Evolutionary conservation across 2,113 vertebrate genomes (phyloP), one percentile per base, ranked within the genome.

Genomic region (Pseudorectes ferrugineus): DNA sequence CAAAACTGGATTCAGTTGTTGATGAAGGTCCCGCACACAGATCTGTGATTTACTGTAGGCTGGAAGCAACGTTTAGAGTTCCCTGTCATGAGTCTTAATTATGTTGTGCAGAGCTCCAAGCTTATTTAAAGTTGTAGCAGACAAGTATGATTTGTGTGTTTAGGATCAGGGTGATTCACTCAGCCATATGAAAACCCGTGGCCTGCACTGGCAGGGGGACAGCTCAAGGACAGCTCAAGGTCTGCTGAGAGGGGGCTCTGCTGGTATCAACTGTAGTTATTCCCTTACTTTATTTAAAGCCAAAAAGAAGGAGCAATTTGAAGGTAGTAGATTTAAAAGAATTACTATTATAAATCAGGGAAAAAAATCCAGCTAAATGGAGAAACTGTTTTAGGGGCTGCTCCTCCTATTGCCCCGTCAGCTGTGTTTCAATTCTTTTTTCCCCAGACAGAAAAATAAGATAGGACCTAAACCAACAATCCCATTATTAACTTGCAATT

Each of bases 61-160:
- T 88, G 76, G n/a, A 77, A 91, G 36, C 73, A 91, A 77, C 26
- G 17, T 95, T 94, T 92, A 80, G 85, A 88, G 43, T 43, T 95
- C 55, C 43, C 63, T 83, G 92, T 83, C 94, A 88, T 0, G 0
- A 33, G 33, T 94, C 55, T 86, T 83, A 79, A 90, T 85, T 85
- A 93, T 9, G 33, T 10, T 93, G 85, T 72, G 85, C 87, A 94
- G 95, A 88, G 61, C 61, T 43, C 85, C 55, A 33, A 71, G 81
- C 57, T 96, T 89, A 83, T 92, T 85, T 90, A 80, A 94, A 63
- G 70, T 18, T 28, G 49, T 24, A 85, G 78, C 81, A 94, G 92
- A 46, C 88, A 73, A 83, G 65, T 31, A 31, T 46, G 83, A 84
- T 93, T 62, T 71, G 55, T 2, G 2, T 92, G 63, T 52, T 92